These are phyloP conservation scores for Ctenosaura bakeri DNA, from an alignment of 2,797 vertebrate species.

Conservation along the genomic window DNA sequence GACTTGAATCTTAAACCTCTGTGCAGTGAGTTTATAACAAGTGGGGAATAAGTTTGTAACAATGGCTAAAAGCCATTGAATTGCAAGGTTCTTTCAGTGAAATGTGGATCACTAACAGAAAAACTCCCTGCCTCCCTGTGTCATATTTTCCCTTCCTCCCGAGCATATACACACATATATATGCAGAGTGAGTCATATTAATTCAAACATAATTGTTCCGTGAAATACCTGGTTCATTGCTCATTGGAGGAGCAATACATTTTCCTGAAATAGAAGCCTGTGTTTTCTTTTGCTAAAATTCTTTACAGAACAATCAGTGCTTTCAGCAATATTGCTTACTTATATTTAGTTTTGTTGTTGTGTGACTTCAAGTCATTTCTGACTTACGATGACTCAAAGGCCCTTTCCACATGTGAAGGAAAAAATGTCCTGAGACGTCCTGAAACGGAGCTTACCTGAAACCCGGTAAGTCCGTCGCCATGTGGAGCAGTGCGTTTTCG, in stretches of 20 bases:
- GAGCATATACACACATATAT: not conserved
- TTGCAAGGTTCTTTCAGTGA: not conserved
- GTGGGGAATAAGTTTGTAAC: slow-evolving; percentile 15
- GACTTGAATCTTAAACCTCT: slow-evolving; percentile 45
- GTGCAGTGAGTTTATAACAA: slow-evolving; percentile 49
- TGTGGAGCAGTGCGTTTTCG: no score
- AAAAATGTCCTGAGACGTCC: no score
- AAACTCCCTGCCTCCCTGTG: no score
- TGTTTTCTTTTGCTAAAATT: not conserved
- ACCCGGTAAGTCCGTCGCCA: no score
- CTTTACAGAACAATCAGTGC: not conserved
- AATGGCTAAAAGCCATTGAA: not conserved
- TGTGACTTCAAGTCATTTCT: no score
- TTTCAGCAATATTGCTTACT: not conserved
- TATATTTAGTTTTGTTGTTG: no score
- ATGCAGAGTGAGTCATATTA: not conserved
- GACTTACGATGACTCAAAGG: no score
- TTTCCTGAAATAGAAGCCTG: not conserved
- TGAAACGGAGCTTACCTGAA: no score
- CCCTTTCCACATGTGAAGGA: no score
- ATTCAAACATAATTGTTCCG: not conserved
- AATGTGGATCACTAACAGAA: not conserved
- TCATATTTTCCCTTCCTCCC: no score
- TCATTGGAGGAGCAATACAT: not conserved
- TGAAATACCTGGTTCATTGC: not conserved